Percentiles rank a stretch among this genome's conserved stretches.
Evolutionary conservation across 1,140 invertebrate species (phyloP).

Genomic region (Pseudomyrmex concolor): DNA sequence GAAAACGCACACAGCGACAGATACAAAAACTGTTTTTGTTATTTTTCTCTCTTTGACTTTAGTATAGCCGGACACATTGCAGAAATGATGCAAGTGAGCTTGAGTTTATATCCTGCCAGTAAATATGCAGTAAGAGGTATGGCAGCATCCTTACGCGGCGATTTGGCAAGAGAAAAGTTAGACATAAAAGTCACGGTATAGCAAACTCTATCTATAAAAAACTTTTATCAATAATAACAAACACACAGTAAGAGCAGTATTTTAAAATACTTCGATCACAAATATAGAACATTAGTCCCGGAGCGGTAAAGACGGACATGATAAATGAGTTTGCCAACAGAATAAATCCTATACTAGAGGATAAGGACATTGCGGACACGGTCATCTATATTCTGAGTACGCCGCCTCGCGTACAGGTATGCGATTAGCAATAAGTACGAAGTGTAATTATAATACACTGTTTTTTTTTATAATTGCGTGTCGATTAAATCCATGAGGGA

Average conservation of each 20-base stretch:
- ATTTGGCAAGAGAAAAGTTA: slow-evolving; percentile 80
- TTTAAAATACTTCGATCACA: too few species aligned
- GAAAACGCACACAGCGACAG: too few species aligned
- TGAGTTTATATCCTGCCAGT: slow-evolving; percentile 84
- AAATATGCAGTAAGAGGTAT: slow-evolving; percentile 87
- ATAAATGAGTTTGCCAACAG: neutral
- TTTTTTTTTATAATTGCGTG: neutral
- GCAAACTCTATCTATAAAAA: neutral
- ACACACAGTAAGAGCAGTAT: too few species aligned
- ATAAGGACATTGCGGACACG: slow-evolving; percentile 86
- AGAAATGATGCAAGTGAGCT: neutral
- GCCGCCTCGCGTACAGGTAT: slow-evolving; percentile 87
- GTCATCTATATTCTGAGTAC: slow-evolving; percentile 87
- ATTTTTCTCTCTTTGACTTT: slow-evolving; percentile 22
- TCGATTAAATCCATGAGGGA: too few species aligned
- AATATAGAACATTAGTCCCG: slow-evolving; percentile 8
- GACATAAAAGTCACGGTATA: slow-evolving; percentile 74
- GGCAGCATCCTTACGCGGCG: slow-evolving; percentile 86
- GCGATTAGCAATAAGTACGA: neutral
- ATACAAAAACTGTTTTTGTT: too few species aligned
- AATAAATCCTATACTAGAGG: slow-evolving; percentile 79
- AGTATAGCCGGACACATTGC: slow-evolving; percentile 55
- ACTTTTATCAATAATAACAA: neutral
- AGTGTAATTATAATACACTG: neutral
- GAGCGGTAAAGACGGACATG: slow-evolving; percentile 83